Percentiles rank a stretch among this genome's conserved stretches.
phyloP scores from a whole-genome alignment of 2,888 invertebrate genomes.

The Choreutis nemorana region DNA sequence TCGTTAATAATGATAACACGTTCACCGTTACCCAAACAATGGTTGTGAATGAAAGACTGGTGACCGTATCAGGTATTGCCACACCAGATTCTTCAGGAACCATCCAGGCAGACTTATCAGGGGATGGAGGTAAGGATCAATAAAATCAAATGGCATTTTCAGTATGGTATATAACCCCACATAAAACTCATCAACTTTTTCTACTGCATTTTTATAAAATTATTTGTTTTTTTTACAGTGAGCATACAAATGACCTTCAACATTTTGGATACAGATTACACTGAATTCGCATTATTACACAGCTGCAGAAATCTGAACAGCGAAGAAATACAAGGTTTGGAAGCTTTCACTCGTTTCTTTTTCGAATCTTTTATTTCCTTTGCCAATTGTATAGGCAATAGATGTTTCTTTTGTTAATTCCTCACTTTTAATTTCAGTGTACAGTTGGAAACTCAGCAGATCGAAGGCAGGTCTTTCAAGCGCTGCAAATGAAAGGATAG shows the following conservation, averaged over 20 bases:
- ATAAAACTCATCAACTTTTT: not conserved
- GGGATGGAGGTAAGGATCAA: conserved; percentile 18
- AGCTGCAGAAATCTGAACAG: conserved; percentile 60
- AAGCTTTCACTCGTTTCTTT: too few relatives aligned
- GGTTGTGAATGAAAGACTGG: conserved; percentile 25
- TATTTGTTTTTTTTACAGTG: conserved; percentile 24
- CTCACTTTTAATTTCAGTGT: conserved; percentile 6
- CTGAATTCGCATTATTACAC: conserved; percentile 68
- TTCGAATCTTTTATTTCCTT: not conserved
- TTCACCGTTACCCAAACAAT: conserved; percentile 23
- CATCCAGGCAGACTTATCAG: conserved; percentile 18
- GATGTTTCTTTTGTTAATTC: too few relatives aligned
- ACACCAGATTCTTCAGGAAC: conserved; percentile 25
- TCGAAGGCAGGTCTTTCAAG: conserved; percentile 10
- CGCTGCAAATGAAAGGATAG: conserved; percentile 7
- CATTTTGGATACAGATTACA: conserved; percentile 71
- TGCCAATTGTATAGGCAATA: too few relatives aligned
- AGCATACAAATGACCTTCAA: conserved; percentile 56
- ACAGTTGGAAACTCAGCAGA: conserved; percentile 12
- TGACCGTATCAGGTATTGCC: conserved; percentile 15
- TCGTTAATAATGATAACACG: conserved; percentile 10
- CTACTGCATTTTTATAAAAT: conserved; percentile 1
- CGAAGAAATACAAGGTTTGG: conserved; percentile 29
- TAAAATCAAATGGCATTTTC: not conserved
- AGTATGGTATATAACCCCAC: not conserved